Conservation (phyloP, 2,888 invertebrate species). For the Drosophila kanekoi region DNA sequence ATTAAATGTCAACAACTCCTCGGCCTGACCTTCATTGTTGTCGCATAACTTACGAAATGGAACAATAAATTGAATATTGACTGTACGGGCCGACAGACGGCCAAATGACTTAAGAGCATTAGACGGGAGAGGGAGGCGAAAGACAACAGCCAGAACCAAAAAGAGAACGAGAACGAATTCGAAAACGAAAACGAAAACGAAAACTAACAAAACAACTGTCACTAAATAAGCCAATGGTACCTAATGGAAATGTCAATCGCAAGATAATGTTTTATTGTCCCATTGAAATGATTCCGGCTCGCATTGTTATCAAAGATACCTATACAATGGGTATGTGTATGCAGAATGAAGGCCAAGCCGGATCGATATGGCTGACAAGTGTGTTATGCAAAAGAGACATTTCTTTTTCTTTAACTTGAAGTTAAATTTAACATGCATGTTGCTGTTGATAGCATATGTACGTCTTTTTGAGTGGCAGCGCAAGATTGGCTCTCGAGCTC, state of each 20-base stretch:
- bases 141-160: neutral
- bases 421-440: neutral
- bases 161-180: neutral
- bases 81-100: neutral
- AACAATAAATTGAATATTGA: constrained; percentile 7
- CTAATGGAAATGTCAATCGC: constrained; percentile 36
- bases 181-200: neutral
- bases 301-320: constrained; percentile 18
- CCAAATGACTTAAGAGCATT: constrained; percentile 3
- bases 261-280: constrained; percentile 22
- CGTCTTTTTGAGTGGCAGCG: neutral
- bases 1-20: constrained; percentile 7
- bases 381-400: neutral
- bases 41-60: neutral
- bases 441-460: neutral
- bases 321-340: constrained; percentile 1
- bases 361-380: neutral
- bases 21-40: constrained; percentile 14
- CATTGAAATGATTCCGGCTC: constrained; percentile 21
- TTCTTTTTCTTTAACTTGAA: neutral
- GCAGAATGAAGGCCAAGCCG: neutral
- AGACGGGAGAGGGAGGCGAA: neutral
- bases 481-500: neutral
- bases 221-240: constrained; percentile 27
- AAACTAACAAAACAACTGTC: constrained; percentile 22